A percentile compares a stretch with the other conserved stretches of the same genome.
These are phyloP conservation scores for Ormyrus labotus DNA, from an alignment of 2,888 invertebrate species.

Conservation along the genomic window DNA sequence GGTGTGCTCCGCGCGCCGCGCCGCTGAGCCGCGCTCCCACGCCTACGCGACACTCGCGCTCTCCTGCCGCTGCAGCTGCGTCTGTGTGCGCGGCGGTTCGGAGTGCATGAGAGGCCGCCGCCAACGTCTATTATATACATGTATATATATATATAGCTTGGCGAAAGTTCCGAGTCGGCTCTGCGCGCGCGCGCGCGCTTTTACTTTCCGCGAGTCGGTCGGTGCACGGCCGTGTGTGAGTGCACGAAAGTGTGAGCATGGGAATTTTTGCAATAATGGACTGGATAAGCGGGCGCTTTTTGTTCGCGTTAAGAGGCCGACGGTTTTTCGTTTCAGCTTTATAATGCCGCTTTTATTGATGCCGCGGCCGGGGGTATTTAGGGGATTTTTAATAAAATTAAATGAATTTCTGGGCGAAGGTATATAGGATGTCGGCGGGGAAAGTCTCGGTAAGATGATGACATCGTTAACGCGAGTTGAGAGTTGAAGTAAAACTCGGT, in stretches of 20 bases:
- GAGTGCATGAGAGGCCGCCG: too few relatives aligned
- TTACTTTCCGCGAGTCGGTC: constrained; percentile 48
- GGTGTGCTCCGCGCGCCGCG: not conserved
- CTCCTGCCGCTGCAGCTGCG: not conserved
- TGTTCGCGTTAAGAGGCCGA: constrained; percentile 15
- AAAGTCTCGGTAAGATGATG: too few relatives aligned
- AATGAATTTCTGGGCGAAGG: too few relatives aligned
- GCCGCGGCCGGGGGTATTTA: too few relatives aligned
- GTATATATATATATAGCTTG: not conserved
- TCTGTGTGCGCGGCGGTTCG: constrained; percentile 7
- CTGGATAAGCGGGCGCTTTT: constrained; percentile 35
- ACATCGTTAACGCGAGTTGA: not conserved
- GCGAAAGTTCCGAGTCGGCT: constrained; percentile 46
- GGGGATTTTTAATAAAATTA: too few relatives aligned
- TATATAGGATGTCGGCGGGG: too few relatives aligned
- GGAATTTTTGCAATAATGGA: constrained; percentile 55
- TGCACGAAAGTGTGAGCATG: constrained; percentile 46
- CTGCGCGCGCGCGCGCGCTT: constrained; percentile 44
- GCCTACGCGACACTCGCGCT: constrained; percentile 47
- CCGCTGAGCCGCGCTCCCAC: constrained; percentile 46
- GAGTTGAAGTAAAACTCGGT: not conserved
- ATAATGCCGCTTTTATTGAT: not conserved
- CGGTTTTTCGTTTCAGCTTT: constrained; percentile 8
- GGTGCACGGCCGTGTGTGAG: not conserved
- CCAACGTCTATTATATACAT: too few relatives aligned